phyloP scores from a whole-genome alignment of 2,797 vertebrate species.

The Tragelaphus oryx region DNA sequence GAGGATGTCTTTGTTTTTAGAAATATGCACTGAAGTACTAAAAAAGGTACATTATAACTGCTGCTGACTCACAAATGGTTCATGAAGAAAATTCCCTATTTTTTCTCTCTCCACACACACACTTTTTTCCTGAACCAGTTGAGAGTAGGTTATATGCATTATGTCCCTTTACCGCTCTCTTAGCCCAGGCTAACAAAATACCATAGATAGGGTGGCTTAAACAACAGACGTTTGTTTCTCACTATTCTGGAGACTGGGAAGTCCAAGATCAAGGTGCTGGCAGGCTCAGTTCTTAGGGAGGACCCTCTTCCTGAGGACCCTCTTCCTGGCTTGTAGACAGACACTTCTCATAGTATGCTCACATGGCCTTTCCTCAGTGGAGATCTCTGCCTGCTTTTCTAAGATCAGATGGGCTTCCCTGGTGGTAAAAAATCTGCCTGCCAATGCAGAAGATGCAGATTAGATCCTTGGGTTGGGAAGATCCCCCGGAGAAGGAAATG shows the following conservation, averaged over 20 bases:
- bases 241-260: not conserved
- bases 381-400: not conserved
- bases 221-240: not conserved
- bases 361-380: not conserved
- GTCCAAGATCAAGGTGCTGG: not conserved
- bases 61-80: not conserved
- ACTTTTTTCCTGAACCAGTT: not conserved
- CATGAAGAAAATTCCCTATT: not conserved
- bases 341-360: not conserved
- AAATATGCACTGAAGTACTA: not conserved
- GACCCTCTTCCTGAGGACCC: not conserved
- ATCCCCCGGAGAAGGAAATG: not conserved
- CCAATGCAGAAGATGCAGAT: not conserved
- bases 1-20: conserved; percentile 9
- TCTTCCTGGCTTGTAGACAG: not conserved
- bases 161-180: not conserved
- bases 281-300: not conserved
- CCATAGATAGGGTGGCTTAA: not conserved
- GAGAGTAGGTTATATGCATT: not conserved
- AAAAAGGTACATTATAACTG: not conserved
- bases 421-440: not conserved
- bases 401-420: not conserved
- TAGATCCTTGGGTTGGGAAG: not conserved
- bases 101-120: not conserved
- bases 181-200: not conserved